phyloP scores from a whole-genome alignment of 92 coral and sea anemone species.

The Galaxea fascicularis region DNA sequence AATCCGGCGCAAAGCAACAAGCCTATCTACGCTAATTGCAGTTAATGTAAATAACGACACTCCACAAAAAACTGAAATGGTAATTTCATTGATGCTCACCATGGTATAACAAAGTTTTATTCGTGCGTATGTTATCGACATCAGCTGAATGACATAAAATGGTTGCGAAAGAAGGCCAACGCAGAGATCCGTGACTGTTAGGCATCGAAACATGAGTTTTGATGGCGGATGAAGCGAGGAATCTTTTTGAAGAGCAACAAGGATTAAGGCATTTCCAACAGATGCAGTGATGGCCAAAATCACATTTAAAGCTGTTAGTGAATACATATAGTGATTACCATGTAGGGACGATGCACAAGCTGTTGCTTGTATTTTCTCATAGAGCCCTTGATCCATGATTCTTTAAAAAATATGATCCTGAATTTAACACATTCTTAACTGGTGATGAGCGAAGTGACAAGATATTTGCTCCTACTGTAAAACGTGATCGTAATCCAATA shows the following conservation, averaged over 20 bases:
- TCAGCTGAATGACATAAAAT: not conserved
- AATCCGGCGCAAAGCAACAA: not conserved
- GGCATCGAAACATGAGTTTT: conserved; percentile 17
- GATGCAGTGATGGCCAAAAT: not conserved
- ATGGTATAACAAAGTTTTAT: not conserved
- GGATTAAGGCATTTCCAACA: not conserved
- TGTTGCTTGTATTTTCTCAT: too few species aligned
- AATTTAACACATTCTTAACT: too few species aligned
- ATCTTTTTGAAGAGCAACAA: conserved; percentile 1
- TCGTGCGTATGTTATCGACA: not conserved
- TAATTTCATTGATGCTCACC: not conserved
- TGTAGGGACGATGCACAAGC: not conserved
- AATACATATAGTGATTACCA: not conserved
- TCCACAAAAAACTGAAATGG: not conserved
- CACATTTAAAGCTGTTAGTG: conserved; percentile 22
- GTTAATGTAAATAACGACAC: conserved; percentile 12
- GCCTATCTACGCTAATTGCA: conserved; percentile 13
- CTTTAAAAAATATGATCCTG: too few species aligned
- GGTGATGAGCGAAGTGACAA: too few species aligned
- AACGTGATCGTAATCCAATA: too few species aligned
- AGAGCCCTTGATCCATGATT: too few species aligned
- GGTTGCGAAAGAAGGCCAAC: conserved; percentile 10
- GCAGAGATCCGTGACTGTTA: conserved; percentile 5
- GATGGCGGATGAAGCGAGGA: conserved; percentile 12
- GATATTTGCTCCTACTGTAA: too few species aligned